A percentile compares a stretch with the other conserved stretches of the same genome.
phyloP scores from a whole-genome alignment of 2,888 invertebrate species.

The Sepiola atlantica region DNA sequence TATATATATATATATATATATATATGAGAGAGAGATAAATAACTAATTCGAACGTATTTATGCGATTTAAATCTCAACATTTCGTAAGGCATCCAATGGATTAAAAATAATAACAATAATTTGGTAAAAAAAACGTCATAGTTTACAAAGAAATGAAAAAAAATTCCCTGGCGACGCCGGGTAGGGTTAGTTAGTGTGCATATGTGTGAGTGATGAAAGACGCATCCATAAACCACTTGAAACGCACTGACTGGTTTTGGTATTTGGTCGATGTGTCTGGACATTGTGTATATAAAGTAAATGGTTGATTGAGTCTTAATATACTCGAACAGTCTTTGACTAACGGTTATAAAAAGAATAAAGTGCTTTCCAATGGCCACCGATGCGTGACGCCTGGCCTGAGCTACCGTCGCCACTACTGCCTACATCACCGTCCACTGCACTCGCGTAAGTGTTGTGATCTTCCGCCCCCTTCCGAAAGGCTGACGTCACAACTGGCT shows the following conservation, averaged over 20 bases:
- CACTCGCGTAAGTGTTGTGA: not conserved
- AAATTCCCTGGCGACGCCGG: too few relatives aligned
- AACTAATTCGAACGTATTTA: too few relatives aligned
- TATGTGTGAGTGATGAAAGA: not conserved
- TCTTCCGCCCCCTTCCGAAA: not conserved
- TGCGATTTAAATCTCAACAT: too few relatives aligned
- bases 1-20: too few relatives aligned
- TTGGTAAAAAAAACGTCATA: too few relatives aligned
- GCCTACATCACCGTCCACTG: not conserved
- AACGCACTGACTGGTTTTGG: not conserved
- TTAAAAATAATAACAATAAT: too few relatives aligned
- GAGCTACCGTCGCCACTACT: not conserved
- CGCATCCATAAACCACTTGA: not conserved
- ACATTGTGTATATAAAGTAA: not conserved
- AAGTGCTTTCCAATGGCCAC: not conserved
- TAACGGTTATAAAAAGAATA: constrained; percentile 32
- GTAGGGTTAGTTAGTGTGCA: not conserved
- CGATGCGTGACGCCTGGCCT: not conserved
- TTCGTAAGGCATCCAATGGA: too few relatives aligned
- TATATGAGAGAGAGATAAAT: too few relatives aligned
- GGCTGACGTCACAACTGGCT: not conserved
- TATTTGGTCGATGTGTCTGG: not conserved
- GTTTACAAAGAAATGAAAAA: too few relatives aligned
- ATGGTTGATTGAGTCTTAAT: constrained; percentile 21
- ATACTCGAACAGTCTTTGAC: constrained; percentile 1